Conservation (phyloP, 2,797 vertebrate genomes). For the Macropodus opercularis region DNA sequence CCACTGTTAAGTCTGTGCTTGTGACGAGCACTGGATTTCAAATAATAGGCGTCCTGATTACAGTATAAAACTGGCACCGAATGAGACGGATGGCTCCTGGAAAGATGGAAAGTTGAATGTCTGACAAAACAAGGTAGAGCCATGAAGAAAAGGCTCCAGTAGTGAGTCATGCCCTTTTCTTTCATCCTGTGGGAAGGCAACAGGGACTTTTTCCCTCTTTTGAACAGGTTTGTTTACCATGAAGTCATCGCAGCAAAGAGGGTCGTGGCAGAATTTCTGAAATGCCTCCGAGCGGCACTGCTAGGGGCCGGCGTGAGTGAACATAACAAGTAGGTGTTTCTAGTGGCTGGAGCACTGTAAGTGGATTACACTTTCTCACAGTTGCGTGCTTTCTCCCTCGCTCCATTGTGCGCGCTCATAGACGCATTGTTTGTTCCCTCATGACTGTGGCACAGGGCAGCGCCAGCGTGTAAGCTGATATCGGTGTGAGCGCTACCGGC, state of each 20-base stretch:
- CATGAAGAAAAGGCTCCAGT: constrained; percentile 12
- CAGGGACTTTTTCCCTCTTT: constrained; percentile 65
- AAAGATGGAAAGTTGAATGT: constrained; percentile 54
- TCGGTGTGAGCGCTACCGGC: constrained; percentile 92
- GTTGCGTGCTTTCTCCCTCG: constrained; percentile 51
- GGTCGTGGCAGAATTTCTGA: constrained; percentile 79
- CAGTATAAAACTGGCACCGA: constrained; percentile 56
- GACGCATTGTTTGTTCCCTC: constrained; percentile 57
- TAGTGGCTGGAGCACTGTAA: constrained; percentile 58
- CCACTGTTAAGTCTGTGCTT: constrained; percentile 17
- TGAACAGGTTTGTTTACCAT: constrained; percentile 67
- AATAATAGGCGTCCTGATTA: constrained; percentile 60
- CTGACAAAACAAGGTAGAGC: constrained; percentile 66
- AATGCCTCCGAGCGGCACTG: constrained; percentile 81
- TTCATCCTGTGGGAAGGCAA: constrained; percentile 48
- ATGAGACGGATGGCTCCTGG: constrained; percentile 56
- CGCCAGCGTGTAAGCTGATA: constrained; percentile 90
- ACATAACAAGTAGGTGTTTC: constrained; percentile 76
- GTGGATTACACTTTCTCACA: constrained; percentile 60
- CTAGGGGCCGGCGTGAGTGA: constrained; percentile 68
- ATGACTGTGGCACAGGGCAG: constrained; percentile 74
- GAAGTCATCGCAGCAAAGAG: constrained; percentile 67
- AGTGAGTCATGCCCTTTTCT: constrained; percentile 57
- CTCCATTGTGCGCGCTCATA: constrained; percentile 40
- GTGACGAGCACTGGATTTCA: constrained; percentile 48